These are phyloP conservation scores for Eucidaris tribuloides DNA, from an alignment of 35 echinoderm and acorn worm species.

Conservation along the genomic window DNA sequence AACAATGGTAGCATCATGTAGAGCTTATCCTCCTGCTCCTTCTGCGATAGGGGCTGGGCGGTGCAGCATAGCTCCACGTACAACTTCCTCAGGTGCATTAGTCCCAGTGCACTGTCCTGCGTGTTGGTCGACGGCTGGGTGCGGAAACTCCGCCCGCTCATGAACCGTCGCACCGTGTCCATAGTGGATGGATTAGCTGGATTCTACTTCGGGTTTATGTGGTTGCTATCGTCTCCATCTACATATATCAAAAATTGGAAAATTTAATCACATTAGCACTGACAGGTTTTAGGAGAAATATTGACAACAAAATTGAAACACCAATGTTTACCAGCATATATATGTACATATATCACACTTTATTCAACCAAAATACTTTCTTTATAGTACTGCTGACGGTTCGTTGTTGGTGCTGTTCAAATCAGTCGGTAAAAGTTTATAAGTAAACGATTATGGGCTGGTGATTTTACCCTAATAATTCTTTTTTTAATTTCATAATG, in stretches of 20 bases:
- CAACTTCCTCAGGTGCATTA: conserved; percentile 95
- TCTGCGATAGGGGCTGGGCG: conserved; percentile 74
- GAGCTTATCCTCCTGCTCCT: conserved; percentile 97
- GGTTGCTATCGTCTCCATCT: neutral
- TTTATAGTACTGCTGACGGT: too few relatives aligned
- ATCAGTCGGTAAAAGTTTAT: too few relatives aligned
- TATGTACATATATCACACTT: too few relatives aligned
- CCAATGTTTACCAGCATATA: too few relatives aligned
- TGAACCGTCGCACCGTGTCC: conserved; percentile 31
- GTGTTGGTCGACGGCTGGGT: conserved; percentile 30
- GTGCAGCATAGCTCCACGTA: conserved; percentile 97
- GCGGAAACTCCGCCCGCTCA: conserved; percentile 27
- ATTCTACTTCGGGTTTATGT: neutral
- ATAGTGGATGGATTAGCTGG: too few relatives aligned
- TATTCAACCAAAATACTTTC: too few relatives aligned
- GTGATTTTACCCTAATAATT: neutral
- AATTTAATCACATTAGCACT: neutral
- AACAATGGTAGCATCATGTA: conserved; percentile 98
- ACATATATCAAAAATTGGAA: neutral
- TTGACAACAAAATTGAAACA: too few relatives aligned
- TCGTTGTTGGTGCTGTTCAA: too few relatives aligned
- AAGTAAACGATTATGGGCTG: neutral
- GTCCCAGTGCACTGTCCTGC: conserved; percentile 89
- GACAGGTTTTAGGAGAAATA: neutral
- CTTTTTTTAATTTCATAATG: neutral